phyloP scores from a whole-genome alignment of 2,113 vertebrate genomes.

The rat (Rattus norvegicus) region DNA sequence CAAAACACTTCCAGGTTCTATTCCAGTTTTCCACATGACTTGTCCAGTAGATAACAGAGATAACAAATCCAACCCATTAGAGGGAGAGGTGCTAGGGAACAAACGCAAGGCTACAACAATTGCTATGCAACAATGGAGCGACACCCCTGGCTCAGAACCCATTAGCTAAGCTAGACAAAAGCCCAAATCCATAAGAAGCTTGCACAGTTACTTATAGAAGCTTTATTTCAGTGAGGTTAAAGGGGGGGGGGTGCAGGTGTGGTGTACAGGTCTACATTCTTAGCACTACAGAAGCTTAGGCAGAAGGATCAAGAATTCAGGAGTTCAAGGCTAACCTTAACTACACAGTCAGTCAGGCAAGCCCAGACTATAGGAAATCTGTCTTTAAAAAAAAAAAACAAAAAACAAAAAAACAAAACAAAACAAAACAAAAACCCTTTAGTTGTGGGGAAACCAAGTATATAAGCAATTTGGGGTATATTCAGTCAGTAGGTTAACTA shows the following conservation, averaged over 20 bases:
- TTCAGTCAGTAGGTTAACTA: neutral
- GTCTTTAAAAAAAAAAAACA: neutral
- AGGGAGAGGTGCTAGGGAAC: neutral
- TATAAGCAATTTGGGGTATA: neutral
- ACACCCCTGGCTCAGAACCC: neutral
- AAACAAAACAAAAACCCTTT: neutral
- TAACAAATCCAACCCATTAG: neutral
- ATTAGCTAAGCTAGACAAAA: neutral
- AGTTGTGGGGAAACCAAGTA: neutral
- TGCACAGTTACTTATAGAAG: neutral
- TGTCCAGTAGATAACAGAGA: neutral
- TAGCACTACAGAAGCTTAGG: neutral
- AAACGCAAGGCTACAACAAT: neutral
- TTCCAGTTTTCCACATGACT: neutral
- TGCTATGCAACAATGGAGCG: neutral
- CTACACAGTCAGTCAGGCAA: neutral
- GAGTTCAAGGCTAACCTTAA: neutral
- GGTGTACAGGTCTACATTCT: neutral
- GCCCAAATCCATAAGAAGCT: neutral
- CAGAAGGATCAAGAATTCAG: neutral
- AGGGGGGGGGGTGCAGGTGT: neutral
- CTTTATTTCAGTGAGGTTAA: neutral
- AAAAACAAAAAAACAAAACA: too few species aligned
- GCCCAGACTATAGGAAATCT: neutral
- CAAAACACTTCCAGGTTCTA: neutral